Conservation (phyloP, 2,113 vertebrate genomes). For the Laterallus jamaicensis region DNA sequence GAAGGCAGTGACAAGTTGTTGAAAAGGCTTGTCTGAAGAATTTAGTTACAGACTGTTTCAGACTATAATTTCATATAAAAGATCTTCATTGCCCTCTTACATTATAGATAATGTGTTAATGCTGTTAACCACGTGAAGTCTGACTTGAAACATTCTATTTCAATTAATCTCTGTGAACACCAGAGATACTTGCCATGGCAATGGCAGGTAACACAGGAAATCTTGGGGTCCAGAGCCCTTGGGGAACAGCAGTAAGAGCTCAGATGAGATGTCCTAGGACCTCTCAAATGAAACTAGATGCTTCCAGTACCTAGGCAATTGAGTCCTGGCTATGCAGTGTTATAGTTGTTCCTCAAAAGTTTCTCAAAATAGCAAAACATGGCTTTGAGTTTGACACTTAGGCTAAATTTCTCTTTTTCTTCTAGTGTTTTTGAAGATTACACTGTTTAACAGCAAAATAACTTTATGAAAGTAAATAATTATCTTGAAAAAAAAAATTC, state of each 20-base stretch:
- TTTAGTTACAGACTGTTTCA: neutral
- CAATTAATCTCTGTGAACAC: neutral
- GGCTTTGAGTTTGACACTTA: neutral
- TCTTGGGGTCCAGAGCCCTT: neutral
- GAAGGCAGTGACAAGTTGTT: neutral
- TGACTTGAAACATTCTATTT: neutral
- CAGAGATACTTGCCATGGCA: neutral
- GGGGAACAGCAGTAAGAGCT: neutral
- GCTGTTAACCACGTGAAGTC: neutral
- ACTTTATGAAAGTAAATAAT: neutral
- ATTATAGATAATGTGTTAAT: neutral
- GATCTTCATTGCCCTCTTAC: neutral
- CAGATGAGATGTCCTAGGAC: neutral
- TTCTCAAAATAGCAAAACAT: neutral
- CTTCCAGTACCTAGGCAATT: neutral
- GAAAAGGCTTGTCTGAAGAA: neutral
- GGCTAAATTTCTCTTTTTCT: neutral
- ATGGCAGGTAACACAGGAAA: neutral
- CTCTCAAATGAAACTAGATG: neutral
- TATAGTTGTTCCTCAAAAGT: neutral
- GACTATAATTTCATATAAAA: neutral
- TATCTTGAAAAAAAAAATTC: neutral
- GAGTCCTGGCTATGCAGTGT: neutral
- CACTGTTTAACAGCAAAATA: neutral
- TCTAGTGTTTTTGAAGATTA: neutral